Conservation (phyloP, 2,797 vertebrate species). For the Phyllotis vaccarum region DNA sequence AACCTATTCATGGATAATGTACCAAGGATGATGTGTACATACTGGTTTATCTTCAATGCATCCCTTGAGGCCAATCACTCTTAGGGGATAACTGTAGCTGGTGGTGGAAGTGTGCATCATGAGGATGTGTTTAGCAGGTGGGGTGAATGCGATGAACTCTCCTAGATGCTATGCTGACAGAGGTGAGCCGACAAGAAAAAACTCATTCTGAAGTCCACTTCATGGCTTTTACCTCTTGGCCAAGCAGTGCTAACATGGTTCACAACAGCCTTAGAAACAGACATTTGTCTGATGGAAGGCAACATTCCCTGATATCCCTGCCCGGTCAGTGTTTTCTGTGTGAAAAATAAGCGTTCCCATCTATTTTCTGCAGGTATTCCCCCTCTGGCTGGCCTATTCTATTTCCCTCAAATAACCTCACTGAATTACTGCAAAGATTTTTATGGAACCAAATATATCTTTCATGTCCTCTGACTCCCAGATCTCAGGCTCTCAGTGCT, state of each 20-base stretch:
- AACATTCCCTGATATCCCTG: slow-evolving; percentile 42
- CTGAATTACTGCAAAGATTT: slow-evolving; percentile 66
- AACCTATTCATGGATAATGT: background rate
- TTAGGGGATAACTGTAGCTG: background rate
- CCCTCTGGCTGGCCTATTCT: slow-evolving; percentile 45
- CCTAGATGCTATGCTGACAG: background rate
- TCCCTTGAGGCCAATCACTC: background rate
- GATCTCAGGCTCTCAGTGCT: slow-evolving; percentile 52
- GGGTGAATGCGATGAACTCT: no score
- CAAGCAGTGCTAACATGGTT: slow-evolving; percentile 32
- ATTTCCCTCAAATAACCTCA: slow-evolving; percentile 70
- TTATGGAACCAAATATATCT: slow-evolving; percentile 61
- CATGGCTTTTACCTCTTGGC: slow-evolving; percentile 35
- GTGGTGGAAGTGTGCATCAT: background rate
- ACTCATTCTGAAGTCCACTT: background rate
- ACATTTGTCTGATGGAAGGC: slow-evolving; percentile 42
- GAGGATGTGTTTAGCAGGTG: background rate
- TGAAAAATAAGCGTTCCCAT: slow-evolving; percentile 69
- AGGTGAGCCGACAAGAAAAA: background rate
- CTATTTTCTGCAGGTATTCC: slow-evolving; percentile 60
- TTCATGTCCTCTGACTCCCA: slow-evolving; percentile 57
- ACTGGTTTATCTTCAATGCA: background rate
- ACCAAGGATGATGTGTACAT: background rate
- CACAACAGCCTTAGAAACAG: slow-evolving; percentile 50
- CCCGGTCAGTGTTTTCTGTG: slow-evolving; percentile 4